A percentile compares a stretch with the other conserved stretches of the same genome.
Evolutionary conservation across 2,888 invertebrate genomes (phyloP).

Genomic region (Ophioninae sp.): DNA sequence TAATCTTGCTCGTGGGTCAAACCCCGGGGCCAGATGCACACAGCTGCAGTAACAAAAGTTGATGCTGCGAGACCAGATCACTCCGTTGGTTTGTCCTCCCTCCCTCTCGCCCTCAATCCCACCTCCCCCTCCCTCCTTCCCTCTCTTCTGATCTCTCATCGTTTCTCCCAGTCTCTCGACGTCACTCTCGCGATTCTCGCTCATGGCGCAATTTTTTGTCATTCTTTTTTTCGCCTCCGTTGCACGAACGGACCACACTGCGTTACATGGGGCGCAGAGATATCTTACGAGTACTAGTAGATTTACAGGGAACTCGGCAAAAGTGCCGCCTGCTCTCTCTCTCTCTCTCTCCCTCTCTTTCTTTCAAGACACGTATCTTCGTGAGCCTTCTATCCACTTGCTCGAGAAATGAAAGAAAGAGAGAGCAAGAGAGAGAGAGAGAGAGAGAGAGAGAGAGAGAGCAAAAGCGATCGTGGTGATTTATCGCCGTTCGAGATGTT

Average conservation of each 20-base stretch:
- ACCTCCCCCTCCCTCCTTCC: conserved; percentile 27
- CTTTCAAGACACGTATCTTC: background rate
- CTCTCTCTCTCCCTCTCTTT: background rate
- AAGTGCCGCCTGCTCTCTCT: conserved; percentile 60
- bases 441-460: conserved; percentile 29
- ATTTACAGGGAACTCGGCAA: conserved; percentile 72
- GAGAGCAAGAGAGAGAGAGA: background rate
- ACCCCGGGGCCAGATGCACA: conserved; percentile 69
- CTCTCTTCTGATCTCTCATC: background rate
- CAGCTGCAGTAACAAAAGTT: conserved; percentile 47
- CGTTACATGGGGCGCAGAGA: conserved; percentile 26
- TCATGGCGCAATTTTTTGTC: conserved; percentile 49
- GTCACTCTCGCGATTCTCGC: conserved; percentile 8
- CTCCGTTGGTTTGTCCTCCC: conserved; percentile 32
- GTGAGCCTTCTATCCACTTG: conserved; percentile 29
- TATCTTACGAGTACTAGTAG: conserved; percentile 71
- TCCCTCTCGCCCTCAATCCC: background rate
- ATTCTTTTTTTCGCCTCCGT: conserved; percentile 20
- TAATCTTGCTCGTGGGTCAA: conserved; percentile 64
- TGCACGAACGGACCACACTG: conserved; percentile 49
- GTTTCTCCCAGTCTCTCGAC: background rate
- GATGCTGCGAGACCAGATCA: conserved; percentile 33
- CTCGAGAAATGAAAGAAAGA: conserved; percentile 23
- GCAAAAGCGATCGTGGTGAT: conserved; percentile 57
- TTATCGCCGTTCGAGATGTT: conserved; percentile 59